Evolutionary conservation across 2,113 vertebrate species (phyloP).

Genomic region (Daubentonia madagascariensis): DNA sequence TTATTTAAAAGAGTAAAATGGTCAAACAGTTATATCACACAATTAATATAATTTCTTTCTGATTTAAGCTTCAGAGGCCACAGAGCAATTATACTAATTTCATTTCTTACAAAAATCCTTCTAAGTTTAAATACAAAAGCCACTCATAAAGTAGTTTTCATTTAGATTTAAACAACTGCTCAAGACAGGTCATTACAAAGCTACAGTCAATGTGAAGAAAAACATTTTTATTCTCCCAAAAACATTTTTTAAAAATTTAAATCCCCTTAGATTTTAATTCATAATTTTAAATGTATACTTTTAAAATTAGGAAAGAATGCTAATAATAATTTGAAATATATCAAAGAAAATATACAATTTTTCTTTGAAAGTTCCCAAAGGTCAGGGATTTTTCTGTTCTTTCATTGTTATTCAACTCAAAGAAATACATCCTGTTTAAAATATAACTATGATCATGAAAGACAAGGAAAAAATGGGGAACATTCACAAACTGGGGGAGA

Average conservation of each 20-base stretch:
- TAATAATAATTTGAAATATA: not conserved
- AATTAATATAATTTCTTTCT: not conserved
- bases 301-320: not conserved
- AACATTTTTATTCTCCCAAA: not conserved
- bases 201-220: not conserved
- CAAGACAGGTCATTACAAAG: not conserved
- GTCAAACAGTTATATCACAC: not conserved
- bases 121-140: not conserved
- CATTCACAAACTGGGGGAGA: not conserved
- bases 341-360: not conserved
- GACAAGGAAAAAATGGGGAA: not conserved
- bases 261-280: not conserved
- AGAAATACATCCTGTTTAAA: not conserved
- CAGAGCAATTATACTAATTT: not conserved
- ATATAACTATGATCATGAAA: not conserved
- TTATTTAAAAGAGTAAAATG: conserved; percentile 14
- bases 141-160: not conserved
- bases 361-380: not conserved
- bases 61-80: not conserved
- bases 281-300: not conserved
- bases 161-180: not conserved
- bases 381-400: not conserved
- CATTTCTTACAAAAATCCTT: conserved; percentile 19
- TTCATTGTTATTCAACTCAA: not conserved
- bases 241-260: not conserved